These are phyloP conservation scores for Vidua macroura DNA, from an alignment of 2,113 vertebrate genomes.

Conservation along the genomic window DNA sequence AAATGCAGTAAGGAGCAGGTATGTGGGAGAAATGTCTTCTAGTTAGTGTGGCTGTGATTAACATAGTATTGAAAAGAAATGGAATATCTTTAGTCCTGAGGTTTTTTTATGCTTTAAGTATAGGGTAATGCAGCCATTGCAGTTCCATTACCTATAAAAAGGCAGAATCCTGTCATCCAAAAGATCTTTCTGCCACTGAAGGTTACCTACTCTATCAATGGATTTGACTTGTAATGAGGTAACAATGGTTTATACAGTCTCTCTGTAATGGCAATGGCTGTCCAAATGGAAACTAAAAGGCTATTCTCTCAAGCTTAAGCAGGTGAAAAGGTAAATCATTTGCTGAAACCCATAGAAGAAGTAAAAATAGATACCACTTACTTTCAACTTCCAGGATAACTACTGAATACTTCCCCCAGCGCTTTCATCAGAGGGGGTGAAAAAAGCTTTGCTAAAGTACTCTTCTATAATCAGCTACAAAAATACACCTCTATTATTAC, in stretches of 20 bases:
- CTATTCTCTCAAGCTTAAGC: background rate
- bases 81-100: background rate
- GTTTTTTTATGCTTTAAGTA: background rate
- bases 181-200: background rate
- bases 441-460: background rate
- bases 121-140: background rate
- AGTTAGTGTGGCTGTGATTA: background rate
- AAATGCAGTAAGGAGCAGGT: fast-evolving
- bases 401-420: background rate
- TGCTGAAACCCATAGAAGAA: background rate
- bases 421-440: background rate
- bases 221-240: background rate
- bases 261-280: background rate
- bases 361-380: background rate
- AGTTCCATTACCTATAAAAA: background rate
- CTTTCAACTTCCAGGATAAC: background rate
- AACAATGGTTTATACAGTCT: background rate
- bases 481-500: background rate
- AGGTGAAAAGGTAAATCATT: background rate
- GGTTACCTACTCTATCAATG: background rate
- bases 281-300: background rate
- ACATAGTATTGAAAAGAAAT: background rate
- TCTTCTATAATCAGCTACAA: background rate
- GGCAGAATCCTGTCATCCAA: background rate
- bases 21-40: background rate